Percentiles rank a stretch among this genome's conserved stretches.
Evolutionary conservation across 1,140 invertebrate genomes (phyloP).

Genomic region (Antheraea pernyi): DNA sequence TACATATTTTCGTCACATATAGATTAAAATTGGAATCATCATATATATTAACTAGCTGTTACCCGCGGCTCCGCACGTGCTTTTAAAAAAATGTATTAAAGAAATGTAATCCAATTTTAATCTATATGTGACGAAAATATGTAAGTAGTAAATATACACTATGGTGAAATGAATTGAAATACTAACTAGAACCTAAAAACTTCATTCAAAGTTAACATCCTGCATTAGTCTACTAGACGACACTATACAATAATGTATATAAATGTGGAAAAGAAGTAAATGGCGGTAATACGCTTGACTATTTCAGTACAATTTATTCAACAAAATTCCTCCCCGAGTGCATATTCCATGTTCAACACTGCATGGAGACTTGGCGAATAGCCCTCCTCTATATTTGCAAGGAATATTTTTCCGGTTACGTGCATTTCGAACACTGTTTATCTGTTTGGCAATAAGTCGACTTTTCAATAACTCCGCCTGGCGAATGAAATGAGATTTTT

Average conservation of each 20-base stretch:
- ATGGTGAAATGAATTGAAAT: too few relatives aligned
- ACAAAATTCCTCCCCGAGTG: slow-evolving; percentile 4
- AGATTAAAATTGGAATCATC: too few relatives aligned
- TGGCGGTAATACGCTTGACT: background rate
- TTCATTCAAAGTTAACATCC: too few relatives aligned
- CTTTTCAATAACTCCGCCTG: slow-evolving; percentile 31
- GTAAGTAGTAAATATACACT: too few relatives aligned
- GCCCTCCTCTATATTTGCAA: slow-evolving; percentile 13
- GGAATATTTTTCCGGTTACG: slow-evolving; percentile 25
- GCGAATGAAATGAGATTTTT: slow-evolving; percentile 36
- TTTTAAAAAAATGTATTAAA: too few relatives aligned
- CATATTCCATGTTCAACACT: slow-evolving; percentile 7
- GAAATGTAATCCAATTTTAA: too few relatives aligned
- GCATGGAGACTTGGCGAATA: slow-evolving; percentile 18
- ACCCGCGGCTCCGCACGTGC: too few relatives aligned
- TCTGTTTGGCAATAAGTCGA: slow-evolving; percentile 32
- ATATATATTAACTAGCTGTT: too few relatives aligned
- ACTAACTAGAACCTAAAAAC: too few relatives aligned
- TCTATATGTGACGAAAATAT: too few relatives aligned
- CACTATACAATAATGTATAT: background rate
- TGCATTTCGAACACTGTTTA: slow-evolving; percentile 26
- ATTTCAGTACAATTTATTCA: slow-evolving; percentile 4
- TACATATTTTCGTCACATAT: too few relatives aligned
- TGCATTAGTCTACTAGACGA: background rate
- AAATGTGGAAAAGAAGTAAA: background rate